Conservation (phyloP, 92 coral and sea anemone genomes). For the Actinernus sp. region DNA sequence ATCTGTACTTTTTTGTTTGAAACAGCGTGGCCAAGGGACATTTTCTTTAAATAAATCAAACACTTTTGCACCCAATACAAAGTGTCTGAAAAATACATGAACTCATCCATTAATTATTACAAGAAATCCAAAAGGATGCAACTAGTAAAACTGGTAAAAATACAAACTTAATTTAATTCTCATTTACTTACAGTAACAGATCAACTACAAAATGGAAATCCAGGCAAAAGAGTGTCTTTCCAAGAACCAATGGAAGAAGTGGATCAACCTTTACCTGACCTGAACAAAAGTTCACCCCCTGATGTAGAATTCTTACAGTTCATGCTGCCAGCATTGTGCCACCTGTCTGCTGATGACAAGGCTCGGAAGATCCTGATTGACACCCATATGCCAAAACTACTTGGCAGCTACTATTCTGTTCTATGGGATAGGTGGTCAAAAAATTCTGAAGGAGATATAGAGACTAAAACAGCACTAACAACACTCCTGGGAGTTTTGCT, state of each 20-base stretch:
- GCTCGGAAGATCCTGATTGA: constrained; percentile 73
- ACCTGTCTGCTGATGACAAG: constrained; percentile 89
- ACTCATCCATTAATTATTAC: too few species aligned
- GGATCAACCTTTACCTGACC: not conserved
- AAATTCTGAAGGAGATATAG: constrained; percentile 1
- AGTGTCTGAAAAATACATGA: too few species aligned
- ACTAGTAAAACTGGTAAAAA: too few species aligned
- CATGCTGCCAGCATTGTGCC: constrained; percentile 90
- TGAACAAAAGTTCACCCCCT: too few species aligned
- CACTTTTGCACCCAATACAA: too few species aligned
- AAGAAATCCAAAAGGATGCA: too few species aligned
- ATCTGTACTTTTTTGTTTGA: too few species aligned
- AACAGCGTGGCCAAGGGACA: too few species aligned
- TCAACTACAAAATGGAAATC: too few species aligned
- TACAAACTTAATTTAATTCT: too few species aligned
- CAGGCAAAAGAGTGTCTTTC: not conserved
- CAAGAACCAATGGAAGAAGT: constrained; percentile 9
- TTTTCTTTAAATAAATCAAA: too few species aligned
- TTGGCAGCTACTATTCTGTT: constrained; percentile 57
- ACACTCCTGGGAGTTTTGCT: constrained; percentile 79
- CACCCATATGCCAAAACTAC: constrained; percentile 41
- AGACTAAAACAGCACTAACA: constrained; percentile 58
- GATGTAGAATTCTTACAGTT: constrained; percentile 54
- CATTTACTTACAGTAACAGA: too few species aligned
- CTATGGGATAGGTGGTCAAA: constrained; percentile 56